A percentile compares a stretch with the other conserved stretches of the same genome.
Evolutionary conservation across 2,797 vertebrate species (phyloP).

Genomic region (Rachycentron canadum): DNA sequence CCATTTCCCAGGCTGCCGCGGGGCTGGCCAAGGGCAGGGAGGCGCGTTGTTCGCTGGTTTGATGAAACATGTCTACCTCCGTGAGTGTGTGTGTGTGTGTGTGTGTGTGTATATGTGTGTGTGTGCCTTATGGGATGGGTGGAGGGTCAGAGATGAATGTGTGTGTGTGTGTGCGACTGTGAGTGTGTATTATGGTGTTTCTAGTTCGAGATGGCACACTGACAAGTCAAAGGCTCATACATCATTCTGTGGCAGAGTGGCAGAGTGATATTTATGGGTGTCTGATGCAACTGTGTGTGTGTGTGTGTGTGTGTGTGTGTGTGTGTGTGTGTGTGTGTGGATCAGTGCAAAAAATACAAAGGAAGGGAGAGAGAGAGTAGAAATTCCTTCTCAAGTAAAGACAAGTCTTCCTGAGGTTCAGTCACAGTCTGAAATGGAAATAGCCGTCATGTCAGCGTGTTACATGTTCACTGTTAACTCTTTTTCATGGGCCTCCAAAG

Average conservation of each 20-base stretch:
- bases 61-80: constrained; percentile 68
- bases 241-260: constrained; percentile 49
- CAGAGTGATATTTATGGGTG: constrained; percentile 60
- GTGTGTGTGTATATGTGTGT: constrained; percentile 18
- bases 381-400: constrained; percentile 70
- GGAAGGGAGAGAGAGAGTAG: background rate
- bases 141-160: constrained; percentile 57
- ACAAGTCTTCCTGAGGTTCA: constrained; percentile 70
- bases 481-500: background rate
- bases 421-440: constrained; percentile 32
- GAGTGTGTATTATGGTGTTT: constrained; percentile 56
- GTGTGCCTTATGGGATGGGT: constrained; percentile 29
- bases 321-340: constrained; percentile 17
- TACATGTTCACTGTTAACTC: constrained; percentile 6
- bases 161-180: constrained; percentile 27
- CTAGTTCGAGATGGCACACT: constrained; percentile 62
- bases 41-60: constrained; percentile 51
- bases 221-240: constrained; percentile 70
- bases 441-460: constrained; percentile 18
- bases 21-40: constrained; percentile 59
- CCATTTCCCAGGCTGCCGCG: constrained; percentile 76
- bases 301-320: constrained; percentile 14
- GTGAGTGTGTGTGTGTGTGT: constrained; percentile 26
- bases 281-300: constrained; percentile 36
- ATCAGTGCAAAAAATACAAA: constrained; percentile 6